These are phyloP conservation scores for Pachycephus smyrnensis DNA, from an alignment of 2,888 invertebrate species.

Conservation along the genomic window DNA sequence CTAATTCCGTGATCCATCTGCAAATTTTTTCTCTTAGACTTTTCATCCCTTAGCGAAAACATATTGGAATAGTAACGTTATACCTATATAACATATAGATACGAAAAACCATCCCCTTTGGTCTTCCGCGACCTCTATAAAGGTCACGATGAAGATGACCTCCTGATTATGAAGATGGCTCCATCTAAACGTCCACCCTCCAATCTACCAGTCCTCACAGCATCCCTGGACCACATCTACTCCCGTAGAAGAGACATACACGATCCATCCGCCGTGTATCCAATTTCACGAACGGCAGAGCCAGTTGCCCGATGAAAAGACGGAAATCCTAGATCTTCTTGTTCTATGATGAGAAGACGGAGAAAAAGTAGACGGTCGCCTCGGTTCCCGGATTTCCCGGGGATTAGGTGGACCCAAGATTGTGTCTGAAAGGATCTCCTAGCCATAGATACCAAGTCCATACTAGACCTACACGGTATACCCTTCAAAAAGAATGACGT, in stretches of 20 bases:
- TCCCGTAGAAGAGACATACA: background rate
- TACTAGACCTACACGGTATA: background rate
- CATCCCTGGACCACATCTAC: background rate
- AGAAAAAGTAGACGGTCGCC: constrained; percentile 6
- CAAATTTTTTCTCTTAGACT: background rate
- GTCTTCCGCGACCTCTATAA: background rate
- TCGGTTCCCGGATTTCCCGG: constrained; percentile 14
- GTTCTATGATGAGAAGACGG: constrained; percentile 14
- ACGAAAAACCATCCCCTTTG: background rate
- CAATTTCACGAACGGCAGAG: constrained; percentile 3
- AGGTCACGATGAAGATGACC: background rate
- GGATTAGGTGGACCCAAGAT: constrained; percentile 22
- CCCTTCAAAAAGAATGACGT: background rate
- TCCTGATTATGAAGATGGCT: background rate
- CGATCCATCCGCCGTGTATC: constrained; percentile 14
- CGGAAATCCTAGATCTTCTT: constrained; percentile 8
- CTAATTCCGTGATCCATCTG: background rate
- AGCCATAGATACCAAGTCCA: constrained; percentile 1
- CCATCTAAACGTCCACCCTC: background rate
- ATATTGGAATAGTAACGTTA: too few species aligned
- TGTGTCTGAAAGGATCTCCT: constrained; percentile 17
- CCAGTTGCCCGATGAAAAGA: constrained; percentile 3
- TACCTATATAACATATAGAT: too few species aligned
- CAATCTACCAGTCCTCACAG: background rate
- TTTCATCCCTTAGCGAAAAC: background rate